phyloP scores from a whole-genome alignment of 2,888 invertebrate genomes.

The Zaprionus obscuricornis region DNA sequence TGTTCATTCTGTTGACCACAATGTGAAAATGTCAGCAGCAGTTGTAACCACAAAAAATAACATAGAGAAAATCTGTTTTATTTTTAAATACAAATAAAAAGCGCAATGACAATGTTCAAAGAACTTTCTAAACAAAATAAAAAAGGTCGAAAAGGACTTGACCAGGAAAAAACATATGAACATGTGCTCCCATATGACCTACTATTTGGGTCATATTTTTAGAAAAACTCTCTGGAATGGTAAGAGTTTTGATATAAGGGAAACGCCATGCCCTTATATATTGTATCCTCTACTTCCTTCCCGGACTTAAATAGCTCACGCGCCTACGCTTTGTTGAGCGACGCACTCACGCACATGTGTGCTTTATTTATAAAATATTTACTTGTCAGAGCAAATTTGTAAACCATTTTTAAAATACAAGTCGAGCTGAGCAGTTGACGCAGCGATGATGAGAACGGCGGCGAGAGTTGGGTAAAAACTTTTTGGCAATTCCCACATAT shows the following conservation, averaged over 20 bases:
- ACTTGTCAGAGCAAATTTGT: constrained; percentile 52
- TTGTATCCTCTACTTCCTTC: no score
- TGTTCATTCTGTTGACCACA: constrained; percentile 50
- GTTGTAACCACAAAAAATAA: constrained; percentile 56
- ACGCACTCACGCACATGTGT: constrained; percentile 60
- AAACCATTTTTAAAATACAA: constrained; percentile 57
- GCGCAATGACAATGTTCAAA: background rate
- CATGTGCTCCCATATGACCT: constrained; percentile 47
- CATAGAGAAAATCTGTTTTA: background rate
- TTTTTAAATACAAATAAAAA: background rate
- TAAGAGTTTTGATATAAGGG: no score
- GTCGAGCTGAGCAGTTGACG: constrained; percentile 5
- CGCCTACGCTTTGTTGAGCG: constrained; percentile 42
- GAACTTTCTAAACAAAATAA: constrained; percentile 1
- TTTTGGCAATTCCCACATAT: constrained; percentile 56
- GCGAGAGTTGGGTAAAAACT: background rate
- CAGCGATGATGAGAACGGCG: no score
- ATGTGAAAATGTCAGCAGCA: constrained; percentile 54
- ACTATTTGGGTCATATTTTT: constrained; percentile 32
- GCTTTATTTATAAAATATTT: constrained; percentile 71
- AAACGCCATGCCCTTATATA: constrained; percentile 1
- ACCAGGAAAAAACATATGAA: constrained; percentile 28
- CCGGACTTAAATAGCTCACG: constrained; percentile 48
- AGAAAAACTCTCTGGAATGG: no score
- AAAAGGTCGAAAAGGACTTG: constrained; percentile 39